Evolutionary conservation across 2,888 invertebrate species (phyloP), one percentile per base, ranked within the genome.

Genomic region (Phalera bucephala): DNA sequence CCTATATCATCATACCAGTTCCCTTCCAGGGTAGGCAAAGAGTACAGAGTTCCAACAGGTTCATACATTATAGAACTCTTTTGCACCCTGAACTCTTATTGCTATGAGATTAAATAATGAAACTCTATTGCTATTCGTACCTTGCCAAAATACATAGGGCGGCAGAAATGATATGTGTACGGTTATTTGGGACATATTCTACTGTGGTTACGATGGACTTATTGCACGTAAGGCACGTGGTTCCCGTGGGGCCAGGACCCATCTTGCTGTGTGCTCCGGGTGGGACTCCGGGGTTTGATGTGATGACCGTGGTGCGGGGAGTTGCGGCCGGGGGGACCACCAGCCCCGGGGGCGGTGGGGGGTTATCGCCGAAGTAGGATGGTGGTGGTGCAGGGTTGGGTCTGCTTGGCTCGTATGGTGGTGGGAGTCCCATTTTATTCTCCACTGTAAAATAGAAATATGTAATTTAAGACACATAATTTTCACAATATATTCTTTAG

Each of bases 401-500:
- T 6, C 74, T 61, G n/a, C 70, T 55, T 33, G 77, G 80, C 43
- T 87, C 80, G 50, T 89, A 87, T 1, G 88, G 85, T 2, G 88
- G 88, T 0, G 88, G 88, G 1, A 88, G 59, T 8, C 88, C 88
- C 83, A 88, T 87, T 64, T 89, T 89, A 41, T 88, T 88, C 66
- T 89, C 88, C 88, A 89, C 88, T 89, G 77, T 35, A 86, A 81
- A 34, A 9, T 13, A 36, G 23, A 35, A 36, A 7, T 32, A 13
- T 12, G 9, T n/a, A 1, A 7, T n/a, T 13, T 4, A 2, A 3
- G n/a, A n/a, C n/a, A n/a, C n/a, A n/a, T n/a, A n/a, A n/a, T n/a
- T n/a, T n/a, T n/a, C n/a, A n/a, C n/a, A n/a, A n/a, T n/a, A n/a
- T n/a, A n/a, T n/a, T n/a, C n/a, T n/a, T n/a, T n/a, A n/a, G n/a